A percentile compares a stretch with the other conserved stretches of the same genome.
Evolutionary conservation across 2,888 invertebrate species (phyloP).

Genomic region (Ephialtes manifestator): DNA sequence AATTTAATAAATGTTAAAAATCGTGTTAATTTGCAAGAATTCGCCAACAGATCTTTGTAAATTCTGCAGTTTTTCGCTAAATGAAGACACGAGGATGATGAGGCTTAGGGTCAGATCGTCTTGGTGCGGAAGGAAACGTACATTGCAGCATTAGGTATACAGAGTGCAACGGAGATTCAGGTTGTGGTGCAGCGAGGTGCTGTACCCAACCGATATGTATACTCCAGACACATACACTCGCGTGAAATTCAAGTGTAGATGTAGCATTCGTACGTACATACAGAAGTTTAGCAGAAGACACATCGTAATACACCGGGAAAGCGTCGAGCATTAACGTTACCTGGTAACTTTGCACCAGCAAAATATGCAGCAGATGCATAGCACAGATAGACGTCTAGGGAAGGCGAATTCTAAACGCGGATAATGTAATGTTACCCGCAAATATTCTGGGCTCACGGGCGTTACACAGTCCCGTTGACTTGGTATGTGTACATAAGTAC

Average conservation of each 20-base stretch:
- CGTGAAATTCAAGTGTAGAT: background rate
- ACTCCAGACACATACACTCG: background rate
- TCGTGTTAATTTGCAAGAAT: background rate
- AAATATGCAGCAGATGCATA: constrained; percentile 77
- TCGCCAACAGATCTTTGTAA: background rate
- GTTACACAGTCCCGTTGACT: constrained; percentile 16
- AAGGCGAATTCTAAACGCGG: constrained; percentile 76
- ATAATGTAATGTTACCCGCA: constrained; percentile 77
- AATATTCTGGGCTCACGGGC: constrained; percentile 73
- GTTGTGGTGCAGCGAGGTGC: background rate
- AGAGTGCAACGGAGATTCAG: background rate
- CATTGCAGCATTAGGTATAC: background rate
- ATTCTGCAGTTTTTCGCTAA: background rate
- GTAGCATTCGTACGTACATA: background rate
- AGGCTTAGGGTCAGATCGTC: background rate
- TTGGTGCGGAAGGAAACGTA: background rate
- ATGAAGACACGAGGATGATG: background rate
- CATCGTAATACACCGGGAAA: constrained; percentile 13
- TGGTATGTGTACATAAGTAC: constrained; percentile 27
- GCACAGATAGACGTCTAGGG: constrained; percentile 75
- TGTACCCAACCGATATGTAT: background rate
- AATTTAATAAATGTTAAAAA: no score
- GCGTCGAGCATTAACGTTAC: constrained; percentile 32
- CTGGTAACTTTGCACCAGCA: constrained; percentile 69
- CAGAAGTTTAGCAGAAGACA: constrained; percentile 8